Percentiles rank a stretch among this genome's conserved stretches.
Evolutionary conservation across 2,888 invertebrate genomes (phyloP).

Genomic region (Lymantria dispar): DNA sequence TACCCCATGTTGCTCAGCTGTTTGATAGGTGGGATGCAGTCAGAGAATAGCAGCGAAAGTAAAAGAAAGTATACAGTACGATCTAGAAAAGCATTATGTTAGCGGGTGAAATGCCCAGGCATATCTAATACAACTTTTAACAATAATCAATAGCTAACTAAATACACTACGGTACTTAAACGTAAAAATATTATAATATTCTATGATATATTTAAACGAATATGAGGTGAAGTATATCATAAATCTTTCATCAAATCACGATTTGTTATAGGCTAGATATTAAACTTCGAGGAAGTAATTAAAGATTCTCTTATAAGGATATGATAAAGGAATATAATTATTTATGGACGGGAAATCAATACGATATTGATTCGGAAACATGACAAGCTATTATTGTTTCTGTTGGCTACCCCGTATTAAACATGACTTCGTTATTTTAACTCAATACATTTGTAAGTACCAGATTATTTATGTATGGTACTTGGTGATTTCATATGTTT

Average conservation of each 20-base stretch:
- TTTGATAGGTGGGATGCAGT: too few species aligned
- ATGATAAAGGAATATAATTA: constrained; percentile 16
- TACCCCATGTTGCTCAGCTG: too few species aligned
- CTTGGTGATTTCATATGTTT: too few species aligned
- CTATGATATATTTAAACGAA: background rate
- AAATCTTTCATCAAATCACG: background rate
- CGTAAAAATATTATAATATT: too few species aligned
- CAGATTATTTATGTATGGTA: background rate
- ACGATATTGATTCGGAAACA: constrained; percentile 9
- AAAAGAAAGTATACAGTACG: too few species aligned
- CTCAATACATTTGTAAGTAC: background rate
- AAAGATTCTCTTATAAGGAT: constrained; percentile 3
- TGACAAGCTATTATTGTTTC: constrained; percentile 1
- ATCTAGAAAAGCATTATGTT: too few species aligned
- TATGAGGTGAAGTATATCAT: background rate
- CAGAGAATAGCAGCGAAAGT: too few species aligned
- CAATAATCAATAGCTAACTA: too few species aligned
- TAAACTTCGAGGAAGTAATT: background rate
- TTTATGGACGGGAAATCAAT: constrained; percentile 16
- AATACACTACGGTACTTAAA: too few species aligned
- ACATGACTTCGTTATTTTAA: constrained; percentile 3
- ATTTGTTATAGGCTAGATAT: background rate
- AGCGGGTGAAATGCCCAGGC: too few species aligned
- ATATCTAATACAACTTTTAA: too few species aligned
- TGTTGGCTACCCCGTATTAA: background rate